These are phyloP conservation scores for Drosophila repletoides DNA, from an alignment of 1,140 invertebrate genomes.

Conservation along the genomic window DNA sequence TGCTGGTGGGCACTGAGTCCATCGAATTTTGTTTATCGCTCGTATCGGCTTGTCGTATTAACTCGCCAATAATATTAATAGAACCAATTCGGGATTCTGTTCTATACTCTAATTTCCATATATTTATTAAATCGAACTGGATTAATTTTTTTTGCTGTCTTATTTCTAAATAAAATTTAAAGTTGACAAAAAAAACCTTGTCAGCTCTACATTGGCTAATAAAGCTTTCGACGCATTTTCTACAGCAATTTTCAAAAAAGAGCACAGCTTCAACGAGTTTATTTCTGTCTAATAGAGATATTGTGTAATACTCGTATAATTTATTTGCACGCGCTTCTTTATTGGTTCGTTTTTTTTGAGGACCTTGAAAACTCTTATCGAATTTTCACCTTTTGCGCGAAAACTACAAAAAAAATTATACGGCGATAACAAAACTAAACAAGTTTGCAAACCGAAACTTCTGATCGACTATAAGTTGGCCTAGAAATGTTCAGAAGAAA, in stretches of 20 bases:
- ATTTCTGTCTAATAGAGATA: no score
- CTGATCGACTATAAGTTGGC: background rate
- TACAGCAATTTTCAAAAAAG: no score
- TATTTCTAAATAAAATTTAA: conserved; percentile 3
- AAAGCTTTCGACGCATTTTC: conserved; percentile 36
- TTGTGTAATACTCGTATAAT: conserved; percentile 55
- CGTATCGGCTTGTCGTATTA: no score
- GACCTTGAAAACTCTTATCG: conserved; percentile 76
- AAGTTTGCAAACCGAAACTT: background rate
- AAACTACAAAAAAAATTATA: conserved; percentile 60
- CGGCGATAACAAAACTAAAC: conserved; percentile 27
- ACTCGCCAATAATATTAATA: no score
- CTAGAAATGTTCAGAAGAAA: no score
- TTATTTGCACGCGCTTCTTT: conserved; percentile 44
- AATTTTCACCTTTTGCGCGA: conserved; percentile 77
- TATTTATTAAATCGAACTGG: no score
- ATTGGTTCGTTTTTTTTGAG: background rate
- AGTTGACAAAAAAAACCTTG: conserved; percentile 2
- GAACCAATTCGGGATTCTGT: no score
- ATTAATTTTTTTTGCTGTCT: no score
- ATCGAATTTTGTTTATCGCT: no score
- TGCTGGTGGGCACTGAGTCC: no score
- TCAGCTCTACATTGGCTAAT: conserved; percentile 71
- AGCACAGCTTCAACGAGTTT: no score
- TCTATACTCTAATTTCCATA: no score